These are phyloP conservation scores for Ectropis grisescens DNA, from an alignment of 1,140 invertebrate species.

Conservation along the genomic window DNA sequence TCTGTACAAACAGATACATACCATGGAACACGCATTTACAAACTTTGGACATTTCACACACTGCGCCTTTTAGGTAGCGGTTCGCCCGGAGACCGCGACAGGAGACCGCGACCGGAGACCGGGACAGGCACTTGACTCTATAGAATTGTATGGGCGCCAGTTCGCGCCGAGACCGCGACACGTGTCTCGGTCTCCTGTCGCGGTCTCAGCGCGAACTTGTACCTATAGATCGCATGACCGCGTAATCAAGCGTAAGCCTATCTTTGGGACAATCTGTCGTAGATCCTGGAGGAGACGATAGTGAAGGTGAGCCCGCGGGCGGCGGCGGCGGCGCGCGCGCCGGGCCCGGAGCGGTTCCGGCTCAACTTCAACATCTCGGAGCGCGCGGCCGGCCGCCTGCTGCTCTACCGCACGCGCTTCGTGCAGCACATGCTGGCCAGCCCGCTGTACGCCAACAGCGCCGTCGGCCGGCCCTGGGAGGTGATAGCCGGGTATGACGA, in stretches of 20 bases:
- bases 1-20: not conserved
- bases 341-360: constrained; percentile 19
- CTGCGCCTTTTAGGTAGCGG: no score
- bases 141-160: no score
- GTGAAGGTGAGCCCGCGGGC: constrained; percentile 37
- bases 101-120: no score
- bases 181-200: no score
- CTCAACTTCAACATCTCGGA: constrained; percentile 32
- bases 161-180: no score
- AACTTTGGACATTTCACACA: not conserved
- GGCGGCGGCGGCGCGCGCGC: constrained; percentile 14
- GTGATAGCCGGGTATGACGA: constrained; percentile 50
- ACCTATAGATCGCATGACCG: not conserved
- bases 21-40: not conserved
- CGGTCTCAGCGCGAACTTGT: no score
- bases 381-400: constrained; percentile 19
- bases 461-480: constrained; percentile 51
- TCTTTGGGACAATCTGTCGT: not conserved
- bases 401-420: constrained; percentile 46
- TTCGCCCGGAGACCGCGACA: no score
- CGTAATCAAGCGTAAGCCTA: not conserved
- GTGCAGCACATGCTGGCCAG: constrained; percentile 56
- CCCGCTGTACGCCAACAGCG: constrained; percentile 49
- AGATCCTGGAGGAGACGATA: constrained; percentile 56
- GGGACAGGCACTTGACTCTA: no score